Evolutionary conservation across 2,113 vertebrate genomes (phyloP).

Genomic region (Acrocephalus arundinaceus): DNA sequence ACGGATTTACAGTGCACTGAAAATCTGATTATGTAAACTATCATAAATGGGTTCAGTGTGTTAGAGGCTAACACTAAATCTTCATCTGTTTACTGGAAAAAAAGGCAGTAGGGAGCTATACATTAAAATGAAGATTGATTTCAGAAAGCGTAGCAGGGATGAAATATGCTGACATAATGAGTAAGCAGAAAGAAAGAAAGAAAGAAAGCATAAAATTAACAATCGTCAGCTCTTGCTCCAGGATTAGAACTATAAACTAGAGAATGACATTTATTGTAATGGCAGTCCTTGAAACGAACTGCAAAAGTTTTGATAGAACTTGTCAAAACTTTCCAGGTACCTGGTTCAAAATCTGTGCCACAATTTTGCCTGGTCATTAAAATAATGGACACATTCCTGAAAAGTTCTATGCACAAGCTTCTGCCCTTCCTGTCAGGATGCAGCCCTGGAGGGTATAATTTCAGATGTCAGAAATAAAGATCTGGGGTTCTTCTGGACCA

Average conservation of each 20-base stretch:
- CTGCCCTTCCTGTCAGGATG: neutral
- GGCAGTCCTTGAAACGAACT: conserved; percentile 33
- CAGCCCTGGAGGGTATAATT: neutral
- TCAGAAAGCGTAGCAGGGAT: neutral
- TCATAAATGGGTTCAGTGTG: conserved; percentile 41
- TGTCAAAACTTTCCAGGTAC: neutral
- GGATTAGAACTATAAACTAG: conserved; percentile 11
- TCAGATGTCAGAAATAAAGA: neutral
- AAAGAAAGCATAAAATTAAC: conserved; percentile 56
- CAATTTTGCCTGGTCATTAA: neutral
- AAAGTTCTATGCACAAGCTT: neutral
- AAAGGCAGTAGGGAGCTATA: conserved; percentile 14
- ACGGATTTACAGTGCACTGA: conserved; percentile 35
- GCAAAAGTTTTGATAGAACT: neutral
- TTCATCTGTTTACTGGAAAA: conserved; percentile 35
- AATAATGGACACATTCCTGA: neutral
- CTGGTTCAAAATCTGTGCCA: neutral
- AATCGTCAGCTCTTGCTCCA: neutral
- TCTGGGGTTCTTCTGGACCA: accelerated
- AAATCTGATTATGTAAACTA: conserved; percentile 51
- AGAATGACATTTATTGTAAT: conserved; percentile 27
- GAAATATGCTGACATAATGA: conserved; percentile 50
- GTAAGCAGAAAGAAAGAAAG: conserved; percentile 42
- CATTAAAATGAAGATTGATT: conserved; percentile 55
- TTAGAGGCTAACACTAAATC: conserved; percentile 49